These are phyloP conservation scores for Salvator merianae DNA, from an alignment of 2,113 vertebrate species.

Conservation along the genomic window DNA sequence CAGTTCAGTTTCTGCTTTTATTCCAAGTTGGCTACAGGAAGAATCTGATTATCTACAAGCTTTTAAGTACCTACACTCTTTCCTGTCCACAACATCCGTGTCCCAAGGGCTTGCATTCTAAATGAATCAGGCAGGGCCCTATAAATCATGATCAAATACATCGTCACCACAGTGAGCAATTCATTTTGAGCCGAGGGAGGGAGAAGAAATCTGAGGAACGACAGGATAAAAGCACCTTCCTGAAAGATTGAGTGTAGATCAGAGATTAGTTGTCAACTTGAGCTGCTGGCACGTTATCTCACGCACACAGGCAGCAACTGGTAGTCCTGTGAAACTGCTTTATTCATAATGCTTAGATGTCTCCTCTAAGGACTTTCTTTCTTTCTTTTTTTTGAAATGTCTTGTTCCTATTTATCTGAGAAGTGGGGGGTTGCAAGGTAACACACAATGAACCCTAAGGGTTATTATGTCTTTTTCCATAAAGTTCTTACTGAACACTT, in stretches of 20 bases:
- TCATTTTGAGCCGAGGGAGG: constrained; percentile 29
- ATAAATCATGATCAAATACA: constrained; percentile 43
- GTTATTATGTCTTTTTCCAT: constrained; percentile 32
- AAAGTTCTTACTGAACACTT: constrained; percentile 23
- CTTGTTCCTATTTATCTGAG: constrained; percentile 25
- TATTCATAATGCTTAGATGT: constrained; percentile 36
- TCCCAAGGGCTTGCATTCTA: constrained; percentile 31
- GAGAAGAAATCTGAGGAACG: constrained; percentile 32
- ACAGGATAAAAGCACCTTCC: constrained; percentile 40
- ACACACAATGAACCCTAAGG: constrained; percentile 24
- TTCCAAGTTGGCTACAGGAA: constrained; percentile 17
- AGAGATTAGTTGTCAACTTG: constrained; percentile 38
- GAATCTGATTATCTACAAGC: constrained; percentile 16
- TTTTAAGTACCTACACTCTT: constrained; percentile 23
- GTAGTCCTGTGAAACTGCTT: constrained; percentile 26
- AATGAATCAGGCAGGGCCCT: constrained; percentile 21
- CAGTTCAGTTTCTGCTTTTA: neutral
- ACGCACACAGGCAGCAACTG: constrained; percentile 20
- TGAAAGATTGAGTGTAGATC: constrained; percentile 41
- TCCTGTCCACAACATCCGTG: constrained; percentile 33
- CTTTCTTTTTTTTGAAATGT: neutral
- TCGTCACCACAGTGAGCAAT: constrained; percentile 37
- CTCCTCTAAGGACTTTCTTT: constrained; percentile 13
- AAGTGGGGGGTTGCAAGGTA: neutral
- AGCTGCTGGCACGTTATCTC: constrained; percentile 34